Percentiles rank a stretch among this genome's conserved stretches.
These are phyloP conservation scores for Biston betularia DNA, from an alignment of 2,888 invertebrate genomes.

Conservation along the genomic window DNA sequence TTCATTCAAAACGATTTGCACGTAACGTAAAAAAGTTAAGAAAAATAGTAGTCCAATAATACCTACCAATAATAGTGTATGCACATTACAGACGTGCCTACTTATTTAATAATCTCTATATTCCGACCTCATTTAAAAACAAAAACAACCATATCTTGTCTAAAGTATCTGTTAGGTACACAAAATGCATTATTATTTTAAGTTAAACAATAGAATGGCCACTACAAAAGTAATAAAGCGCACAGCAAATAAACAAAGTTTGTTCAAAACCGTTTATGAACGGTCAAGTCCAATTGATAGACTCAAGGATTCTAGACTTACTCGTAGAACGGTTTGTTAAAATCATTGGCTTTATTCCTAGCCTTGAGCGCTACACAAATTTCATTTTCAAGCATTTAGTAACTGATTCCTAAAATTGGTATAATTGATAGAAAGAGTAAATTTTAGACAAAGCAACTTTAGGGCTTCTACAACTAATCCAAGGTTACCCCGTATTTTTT, in stretches of 20 bases:
- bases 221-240: not conserved
- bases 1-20: too few species aligned
- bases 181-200: not conserved
- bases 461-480: too few species aligned
- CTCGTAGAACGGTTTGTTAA: slow-evolving; percentile 1
- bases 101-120: too few species aligned
- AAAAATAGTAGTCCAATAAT: too few species aligned
- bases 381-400: slow-evolving; percentile 22
- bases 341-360: slow-evolving; percentile 24
- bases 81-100: too few species aligned
- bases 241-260: not conserved
- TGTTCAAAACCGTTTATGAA: slow-evolving; percentile 16
- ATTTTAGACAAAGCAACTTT: not conserved
- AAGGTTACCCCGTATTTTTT: too few species aligned
- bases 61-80: too few species aligned
- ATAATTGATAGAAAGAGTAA: not conserved
- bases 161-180: too few species aligned
- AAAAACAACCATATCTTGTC: too few species aligned
- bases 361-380: slow-evolving; percentile 14
- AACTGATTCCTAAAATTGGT: not conserved
- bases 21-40: too few species aligned
- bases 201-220: not conserved
- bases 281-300: slow-evolving; percentile 19
- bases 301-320: slow-evolving; percentile 21
- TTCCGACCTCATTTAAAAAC: too few species aligned